phyloP scores from a whole-genome alignment of 2,888 invertebrate genomes.

The Oscheius sp. region DNA sequence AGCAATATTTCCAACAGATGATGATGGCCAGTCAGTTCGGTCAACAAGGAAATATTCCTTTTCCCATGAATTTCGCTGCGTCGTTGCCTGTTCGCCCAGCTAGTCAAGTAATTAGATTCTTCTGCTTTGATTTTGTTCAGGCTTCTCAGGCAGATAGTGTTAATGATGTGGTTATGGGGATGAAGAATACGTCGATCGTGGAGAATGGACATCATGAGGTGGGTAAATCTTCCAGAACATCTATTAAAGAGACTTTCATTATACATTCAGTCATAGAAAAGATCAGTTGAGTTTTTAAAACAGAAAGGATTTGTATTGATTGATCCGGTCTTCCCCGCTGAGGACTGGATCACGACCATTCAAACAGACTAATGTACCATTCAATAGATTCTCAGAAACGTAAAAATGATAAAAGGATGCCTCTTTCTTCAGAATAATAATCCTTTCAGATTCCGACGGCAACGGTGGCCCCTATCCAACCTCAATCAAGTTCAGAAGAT shows the following conservation, averaged over 20 bases:
- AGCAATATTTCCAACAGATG: constrained; percentile 67
- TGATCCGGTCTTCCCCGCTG: no score
- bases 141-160: constrained; percentile 25
- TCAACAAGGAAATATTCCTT: constrained; percentile 44
- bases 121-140: not conserved
- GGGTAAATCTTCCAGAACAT: not conserved
- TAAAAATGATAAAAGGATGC: no score
- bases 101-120: constrained; percentile 34
- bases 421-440: no score
- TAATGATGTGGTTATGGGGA: constrained; percentile 13
- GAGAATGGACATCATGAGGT: constrained; percentile 30
- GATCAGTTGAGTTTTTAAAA: not conserved
- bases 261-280: no score
- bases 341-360: no score
- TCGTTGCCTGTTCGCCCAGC: constrained; percentile 28
- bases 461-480: constrained; percentile 30
- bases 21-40: constrained; percentile 51
- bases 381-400: no score
- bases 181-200: constrained; percentile 6
- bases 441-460: constrained; percentile 30
- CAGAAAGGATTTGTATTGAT: not conserved
- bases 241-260: no score
- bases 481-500: constrained; percentile 16
- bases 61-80: constrained; percentile 47
- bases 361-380: no score